Conservation (phyloP, 1,140 invertebrate species). For the Rhysida immarginata region DNA sequence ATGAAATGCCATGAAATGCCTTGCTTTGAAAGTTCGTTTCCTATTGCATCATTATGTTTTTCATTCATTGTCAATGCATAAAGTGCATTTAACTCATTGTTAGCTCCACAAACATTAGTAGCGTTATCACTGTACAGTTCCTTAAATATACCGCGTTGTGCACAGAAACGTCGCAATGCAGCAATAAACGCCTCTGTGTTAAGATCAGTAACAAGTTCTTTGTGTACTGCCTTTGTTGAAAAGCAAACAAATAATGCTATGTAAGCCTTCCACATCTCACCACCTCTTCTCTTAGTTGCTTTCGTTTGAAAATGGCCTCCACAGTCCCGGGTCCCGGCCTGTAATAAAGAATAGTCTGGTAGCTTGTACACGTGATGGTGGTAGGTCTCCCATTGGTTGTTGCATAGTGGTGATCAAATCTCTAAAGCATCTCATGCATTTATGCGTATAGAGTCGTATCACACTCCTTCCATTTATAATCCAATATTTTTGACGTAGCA, state of each 20-base stretch:
- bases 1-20: slow-evolving; percentile 28
- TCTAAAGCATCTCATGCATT: slow-evolving; percentile 12
- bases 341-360: slow-evolving; percentile 23
- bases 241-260: slow-evolving; percentile 15
- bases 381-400: slow-evolving; percentile 19
- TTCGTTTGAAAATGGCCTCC: slow-evolving; percentile 27
- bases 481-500: slow-evolving; percentile 14
- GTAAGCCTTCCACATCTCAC: slow-evolving; percentile 21
- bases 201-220: slow-evolving; percentile 20
- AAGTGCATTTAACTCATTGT: background rate
- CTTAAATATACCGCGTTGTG: slow-evolving; percentile 16
- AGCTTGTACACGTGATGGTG: slow-evolving; percentile 16
- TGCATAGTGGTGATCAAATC: background rate
- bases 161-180: slow-evolving; percentile 20
- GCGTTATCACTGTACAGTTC: slow-evolving; percentile 23
- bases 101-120: slow-evolving; percentile 21
- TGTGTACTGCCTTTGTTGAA: slow-evolving; percentile 26
- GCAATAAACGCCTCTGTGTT: slow-evolving; percentile 19
- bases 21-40: slow-evolving; percentile 2
- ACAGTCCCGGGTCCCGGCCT: slow-evolving; percentile 29
- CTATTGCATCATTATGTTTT: background rate
- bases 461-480: slow-evolving; percentile 9
- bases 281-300: slow-evolving; percentile 11
- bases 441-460: background rate
- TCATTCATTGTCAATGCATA: background rate